Conservation (phyloP, 2,888 invertebrate genomes). For the Folsomia manolachei region DNA sequence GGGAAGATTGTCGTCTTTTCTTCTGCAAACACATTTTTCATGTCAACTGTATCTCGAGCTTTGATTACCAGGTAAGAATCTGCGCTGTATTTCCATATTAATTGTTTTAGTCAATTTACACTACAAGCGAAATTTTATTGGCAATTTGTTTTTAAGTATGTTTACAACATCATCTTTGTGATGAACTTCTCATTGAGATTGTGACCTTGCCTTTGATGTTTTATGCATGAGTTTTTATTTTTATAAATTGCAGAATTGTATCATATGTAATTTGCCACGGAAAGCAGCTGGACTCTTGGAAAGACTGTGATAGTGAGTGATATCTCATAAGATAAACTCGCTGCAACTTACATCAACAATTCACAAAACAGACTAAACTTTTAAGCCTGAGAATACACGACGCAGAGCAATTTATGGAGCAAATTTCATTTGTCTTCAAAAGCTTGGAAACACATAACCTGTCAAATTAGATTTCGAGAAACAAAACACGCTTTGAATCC, state of each 20-base stretch:
- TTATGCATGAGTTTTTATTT: constrained; percentile 24
- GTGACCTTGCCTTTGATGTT: constrained; percentile 5
- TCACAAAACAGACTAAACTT: background rate
- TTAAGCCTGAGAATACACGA: background rate
- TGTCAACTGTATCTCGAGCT: constrained; percentile 68
- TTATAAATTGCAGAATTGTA: constrained; percentile 58
- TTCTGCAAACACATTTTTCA: constrained; percentile 89
- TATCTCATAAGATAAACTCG: background rate
- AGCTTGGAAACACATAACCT: background rate
- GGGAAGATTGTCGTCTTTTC: constrained; percentile 73
- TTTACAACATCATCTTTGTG: no score
- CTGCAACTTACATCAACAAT: background rate
- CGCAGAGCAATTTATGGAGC: background rate
- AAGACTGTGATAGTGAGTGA: constrained; percentile 39
- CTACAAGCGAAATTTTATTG: background rate
- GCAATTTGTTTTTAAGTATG: background rate
- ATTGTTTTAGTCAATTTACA: background rate
- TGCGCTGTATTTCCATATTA: background rate
- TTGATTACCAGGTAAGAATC: constrained; percentile 46
- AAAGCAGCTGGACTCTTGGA: constrained; percentile 47
- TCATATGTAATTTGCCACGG: constrained; percentile 57
- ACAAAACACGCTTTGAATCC: constrained; percentile 6
- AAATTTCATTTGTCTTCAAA: constrained; percentile 14
- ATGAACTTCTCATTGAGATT: background rate
- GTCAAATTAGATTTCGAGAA: constrained; percentile 13